Base-by-base conservation (phyloP, 2,888 invertebrate genomes). In the Caenorhabditis uteleia region DNA sequence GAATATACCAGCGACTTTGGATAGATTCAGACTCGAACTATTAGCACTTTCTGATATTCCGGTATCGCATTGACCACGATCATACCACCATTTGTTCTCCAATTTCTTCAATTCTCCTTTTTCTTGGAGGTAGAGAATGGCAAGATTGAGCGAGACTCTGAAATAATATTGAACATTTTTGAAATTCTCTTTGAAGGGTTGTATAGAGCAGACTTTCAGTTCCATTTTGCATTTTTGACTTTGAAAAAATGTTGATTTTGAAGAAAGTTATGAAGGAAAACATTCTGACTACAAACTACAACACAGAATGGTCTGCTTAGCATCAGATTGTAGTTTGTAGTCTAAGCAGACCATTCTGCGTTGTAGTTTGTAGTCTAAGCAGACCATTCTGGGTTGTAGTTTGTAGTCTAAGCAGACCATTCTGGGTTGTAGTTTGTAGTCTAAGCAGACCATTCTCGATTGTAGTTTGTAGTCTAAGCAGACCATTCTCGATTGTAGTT, bases 1-100 rank as follows among this genome's bases (percentile, higher is more conserved):
- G 87, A 98, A 98, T 83, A 97, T 92, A 36, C 98, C 97, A n/a
- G 97, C 95, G 39, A 98, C 94, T 87, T 97, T 95, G 84, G 92
- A 92, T 69, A 98, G 86, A 26, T 94, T 93, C 83, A 98, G 46
- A 25, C 70, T 70, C 29, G 65, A 57, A 34, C 70, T 70, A 31
- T 67, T 62, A n/a, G 67, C 73, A 8, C 70, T 60, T 34, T 75
- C 75, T 25, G 80, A 65, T 10, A 70, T 69, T 42, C 77, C 82
- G 10, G 68, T 75, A 48, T 83, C 86, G 70, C 87, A 88, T 73
- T 86, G 86, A 61, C n/a, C n/a, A 62, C 85, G 84, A 84, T 91
- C 93, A 86, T 90, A 91, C 94, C 92, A 97, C 97, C 97, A 97
- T 86, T 91, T 92, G 83, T 92, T 91, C 83, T 91, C 90, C 74